phyloP scores from a whole-genome alignment of 2,888 invertebrate genomes.

The Adineta ricciae region DNA sequence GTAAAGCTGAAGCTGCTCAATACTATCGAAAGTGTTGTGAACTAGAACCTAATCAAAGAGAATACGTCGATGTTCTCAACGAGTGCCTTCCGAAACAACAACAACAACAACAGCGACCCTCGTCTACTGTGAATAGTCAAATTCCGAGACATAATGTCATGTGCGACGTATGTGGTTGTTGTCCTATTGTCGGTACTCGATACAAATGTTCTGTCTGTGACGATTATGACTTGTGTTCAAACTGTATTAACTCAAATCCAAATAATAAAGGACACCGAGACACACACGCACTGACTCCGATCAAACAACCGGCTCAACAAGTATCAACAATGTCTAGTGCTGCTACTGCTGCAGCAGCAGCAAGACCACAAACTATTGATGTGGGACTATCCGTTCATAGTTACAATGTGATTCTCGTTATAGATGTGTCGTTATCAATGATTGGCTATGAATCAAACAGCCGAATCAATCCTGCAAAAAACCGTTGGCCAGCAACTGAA shows the following conservation, averaged over 20 bases:
- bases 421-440: not conserved
- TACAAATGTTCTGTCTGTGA: constrained; percentile 4
- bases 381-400: not conserved
- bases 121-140: not conserved
- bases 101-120: not conserved
- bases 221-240: constrained; percentile 9
- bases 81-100: not conserved
- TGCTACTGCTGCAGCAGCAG: too few relatives aligned
- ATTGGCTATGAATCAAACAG: not conserved
- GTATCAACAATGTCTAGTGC: too few relatives aligned
- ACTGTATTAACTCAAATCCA: constrained; percentile 1
- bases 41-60: not conserved
- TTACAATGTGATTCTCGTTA: not conserved
- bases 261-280: constrained; percentile 5
- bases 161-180: not conserved
- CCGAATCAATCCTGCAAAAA: not conserved
- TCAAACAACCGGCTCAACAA: not conserved
- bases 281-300: not conserved
- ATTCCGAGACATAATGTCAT: not conserved
- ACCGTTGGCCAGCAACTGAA: constrained; percentile 15
- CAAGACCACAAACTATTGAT: not conserved
- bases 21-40: not conserved
- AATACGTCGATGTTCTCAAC: not conserved
- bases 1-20: not conserved
- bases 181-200: not conserved